Evolutionary conservation across 2,888 invertebrate species (phyloP), one percentile per base, ranked within the genome.

Genomic region (Drosophila eohydei): DNA sequence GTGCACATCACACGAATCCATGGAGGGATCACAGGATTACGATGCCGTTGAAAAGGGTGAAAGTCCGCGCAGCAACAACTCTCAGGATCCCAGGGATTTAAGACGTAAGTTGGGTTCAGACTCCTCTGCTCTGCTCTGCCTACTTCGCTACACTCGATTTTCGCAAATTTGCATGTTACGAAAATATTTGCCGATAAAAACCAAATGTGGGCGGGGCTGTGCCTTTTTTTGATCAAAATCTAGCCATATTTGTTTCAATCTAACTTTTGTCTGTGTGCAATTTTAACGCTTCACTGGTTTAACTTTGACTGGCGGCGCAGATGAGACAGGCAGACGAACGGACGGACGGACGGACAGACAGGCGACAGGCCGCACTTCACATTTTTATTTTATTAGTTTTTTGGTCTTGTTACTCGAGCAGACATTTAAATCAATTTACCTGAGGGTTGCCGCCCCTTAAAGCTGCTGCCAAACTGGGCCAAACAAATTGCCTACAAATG

Each of bases 1-100:
- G 41, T 94, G 94, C 91, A 94, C 94, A 73, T 95, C 95, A 50
- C 93, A 94, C 80, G 94, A 94, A 90, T 94, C 94, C 80, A 91
- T 94, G 88, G 94, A 94, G 88, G 94, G 94, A 72, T 94, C 94
- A 86, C 94, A 94, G 73, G 95, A 95, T 91, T 93, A 93, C 84
- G 94, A 94, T 89, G 94, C 94, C 68, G 84, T 84, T 78, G 94
- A 94, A 86, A 93, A 93, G 86, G 93, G 92, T 91, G 92, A 93
- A 91, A 93, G 93, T 90, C 93, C 93, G 80, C 91, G 93, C 83
- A 93, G 93, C 88, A 93, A 93, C 90, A 91, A 93, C 81, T 92
- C 93, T 80, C 86, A 88, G 86, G 93, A 93, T 92, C 92, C 92
- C 80, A 91, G 94, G 91, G 94, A 94, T 91, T 94, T 94, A 91